Conservation (phyloP, 1,140 invertebrate genomes). For the Archegozetes longisetosus region DNA sequence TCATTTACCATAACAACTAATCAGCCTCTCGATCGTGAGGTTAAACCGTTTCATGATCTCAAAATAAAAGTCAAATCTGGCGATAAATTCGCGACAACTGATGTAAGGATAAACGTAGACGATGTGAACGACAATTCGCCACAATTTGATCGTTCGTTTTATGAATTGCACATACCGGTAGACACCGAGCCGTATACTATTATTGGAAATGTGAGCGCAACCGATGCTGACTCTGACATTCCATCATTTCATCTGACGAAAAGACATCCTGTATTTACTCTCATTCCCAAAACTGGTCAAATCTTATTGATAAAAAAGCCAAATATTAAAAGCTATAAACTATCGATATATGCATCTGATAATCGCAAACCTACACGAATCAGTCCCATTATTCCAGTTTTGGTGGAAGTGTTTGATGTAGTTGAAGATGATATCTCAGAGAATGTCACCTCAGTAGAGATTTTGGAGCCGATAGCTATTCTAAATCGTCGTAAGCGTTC, state of each 20-base stretch:
- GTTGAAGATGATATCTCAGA: not conserved
- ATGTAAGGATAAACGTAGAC: conserved; percentile 49
- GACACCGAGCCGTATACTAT: conserved; percentile 49
- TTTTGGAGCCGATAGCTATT: not conserved
- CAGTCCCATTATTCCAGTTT: too few relatives aligned
- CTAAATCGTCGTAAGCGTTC: conserved; percentile 36
- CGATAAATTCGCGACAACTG: conserved; percentile 38
- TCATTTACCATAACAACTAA: conserved; percentile 47
- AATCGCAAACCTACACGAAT: conserved; percentile 42
- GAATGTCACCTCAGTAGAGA: not conserved
- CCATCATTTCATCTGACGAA: conserved; percentile 62
- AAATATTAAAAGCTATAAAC: conserved; percentile 18
- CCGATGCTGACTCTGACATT: conserved; percentile 57
- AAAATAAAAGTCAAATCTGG: not conserved
- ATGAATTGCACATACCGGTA: conserved; percentile 51
- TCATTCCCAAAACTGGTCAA: conserved; percentile 80
- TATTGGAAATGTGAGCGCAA: conserved; percentile 60
- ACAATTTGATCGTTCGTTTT: conserved; percentile 53
- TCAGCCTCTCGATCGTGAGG: conserved; percentile 52
- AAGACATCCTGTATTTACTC: conserved; percentile 57
- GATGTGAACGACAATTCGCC: conserved; percentile 85
- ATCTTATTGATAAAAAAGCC: conserved; percentile 49
- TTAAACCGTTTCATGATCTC: conserved; percentile 47
- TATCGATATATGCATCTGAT: conserved; percentile 62
- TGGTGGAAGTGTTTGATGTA: not conserved